phyloP scores from a whole-genome alignment of 1,140 invertebrate species.

The Drosophila seguyi region DNA sequence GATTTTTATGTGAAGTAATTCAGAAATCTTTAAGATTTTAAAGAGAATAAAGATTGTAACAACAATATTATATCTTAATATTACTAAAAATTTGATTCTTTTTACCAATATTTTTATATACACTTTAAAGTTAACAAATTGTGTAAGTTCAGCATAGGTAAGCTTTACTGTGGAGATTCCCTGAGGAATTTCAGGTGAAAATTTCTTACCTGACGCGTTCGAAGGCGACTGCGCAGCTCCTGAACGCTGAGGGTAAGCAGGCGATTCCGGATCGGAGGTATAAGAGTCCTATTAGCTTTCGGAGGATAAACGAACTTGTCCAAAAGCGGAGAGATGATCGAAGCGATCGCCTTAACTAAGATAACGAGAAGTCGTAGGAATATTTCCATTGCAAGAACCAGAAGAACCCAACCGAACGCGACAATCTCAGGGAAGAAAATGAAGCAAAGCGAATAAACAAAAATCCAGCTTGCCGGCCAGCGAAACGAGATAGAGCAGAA shows the following conservation, averaged over 20 bases:
- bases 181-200: background rate
- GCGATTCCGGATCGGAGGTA: constrained; percentile 51
- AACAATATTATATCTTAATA: background rate
- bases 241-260: constrained; percentile 46
- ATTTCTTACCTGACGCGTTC: constrained; percentile 43
- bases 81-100: background rate
- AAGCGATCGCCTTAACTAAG: constrained; percentile 39
- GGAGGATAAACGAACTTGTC: background rate
- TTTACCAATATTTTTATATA: background rate
- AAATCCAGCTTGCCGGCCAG: background rate
- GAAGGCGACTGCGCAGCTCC: constrained; percentile 55
- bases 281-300: background rate
- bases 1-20: background rate
- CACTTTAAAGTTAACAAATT: background rate
- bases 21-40: background rate
- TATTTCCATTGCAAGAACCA: constrained; percentile 51
- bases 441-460: background rate
- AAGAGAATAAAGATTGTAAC: background rate
- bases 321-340: constrained; percentile 21
- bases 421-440: background rate
- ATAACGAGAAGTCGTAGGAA: constrained; percentile 58
- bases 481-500: background rate
- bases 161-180: background rate
- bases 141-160: background rate
- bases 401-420: constrained; percentile 6